Conservation (phyloP, 2,888 invertebrate species). For the Amiota minor region DNA sequence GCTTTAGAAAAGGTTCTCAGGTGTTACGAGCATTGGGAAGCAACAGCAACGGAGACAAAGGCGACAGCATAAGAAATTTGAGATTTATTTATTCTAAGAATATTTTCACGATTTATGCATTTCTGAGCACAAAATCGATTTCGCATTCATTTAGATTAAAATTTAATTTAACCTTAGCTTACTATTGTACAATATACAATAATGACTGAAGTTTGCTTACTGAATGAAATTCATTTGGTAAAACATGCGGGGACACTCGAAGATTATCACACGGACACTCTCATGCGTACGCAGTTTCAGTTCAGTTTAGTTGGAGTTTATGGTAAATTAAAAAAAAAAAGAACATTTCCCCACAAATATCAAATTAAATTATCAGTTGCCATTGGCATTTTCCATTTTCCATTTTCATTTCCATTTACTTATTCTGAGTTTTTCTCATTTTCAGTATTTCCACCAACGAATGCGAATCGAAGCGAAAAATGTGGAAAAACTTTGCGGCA, state of each 20-base stretch:
- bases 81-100: constrained; percentile 64
- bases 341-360: constrained; percentile 23
- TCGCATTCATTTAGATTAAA: background rate
- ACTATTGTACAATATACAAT: no score
- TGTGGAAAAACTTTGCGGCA: no score
- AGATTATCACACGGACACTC: background rate
- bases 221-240: no score
- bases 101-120: constrained; percentile 28
- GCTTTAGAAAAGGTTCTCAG: constrained; percentile 37
- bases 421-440: background rate
- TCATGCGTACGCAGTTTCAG: background rate
- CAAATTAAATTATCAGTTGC: constrained; percentile 12
- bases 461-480: no score
- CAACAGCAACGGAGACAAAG: no score
- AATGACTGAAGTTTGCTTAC: no score
- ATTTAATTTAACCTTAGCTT: background rate
- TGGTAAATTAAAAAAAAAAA: background rate
- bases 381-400: constrained; percentile 19
- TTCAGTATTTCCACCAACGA: no score
- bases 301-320: background rate
- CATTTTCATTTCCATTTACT: background rate
- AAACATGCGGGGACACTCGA: no score
- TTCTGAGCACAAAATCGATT: constrained; percentile 7
- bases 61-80: constrained; percentile 48
- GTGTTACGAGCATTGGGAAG: constrained; percentile 29